Percentiles rank a stretch among this genome's conserved stretches.
phyloP scores from a whole-genome alignment of 2,888 invertebrate genomes.

The Mythimna pallens region DNA sequence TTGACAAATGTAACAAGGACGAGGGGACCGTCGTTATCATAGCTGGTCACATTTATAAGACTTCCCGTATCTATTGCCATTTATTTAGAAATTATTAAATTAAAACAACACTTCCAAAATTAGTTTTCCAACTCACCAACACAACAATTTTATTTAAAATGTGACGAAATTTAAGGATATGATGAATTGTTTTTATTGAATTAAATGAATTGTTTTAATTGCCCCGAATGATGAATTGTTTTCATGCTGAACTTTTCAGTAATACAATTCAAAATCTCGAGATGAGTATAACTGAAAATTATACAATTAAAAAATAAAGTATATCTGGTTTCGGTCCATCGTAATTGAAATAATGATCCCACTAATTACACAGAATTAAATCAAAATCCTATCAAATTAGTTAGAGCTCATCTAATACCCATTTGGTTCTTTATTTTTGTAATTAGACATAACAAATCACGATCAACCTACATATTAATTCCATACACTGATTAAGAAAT shows the following conservation, averaged over 20 bases:
- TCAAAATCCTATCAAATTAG: conserved; percentile 18
- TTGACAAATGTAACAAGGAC: too few species aligned
- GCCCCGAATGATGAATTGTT: background rate
- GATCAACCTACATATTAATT: conserved; percentile 22
- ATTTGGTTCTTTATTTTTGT: conserved; percentile 11
- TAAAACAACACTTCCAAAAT: too few species aligned
- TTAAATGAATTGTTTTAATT: too few species aligned
- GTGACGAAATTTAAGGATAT: too few species aligned
- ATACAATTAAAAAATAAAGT: background rate
- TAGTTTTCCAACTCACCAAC: too few species aligned
- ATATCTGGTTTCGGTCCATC: background rate
- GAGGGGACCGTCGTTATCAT: too few species aligned
- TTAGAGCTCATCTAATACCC: conserved; percentile 9
- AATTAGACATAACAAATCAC: conserved; percentile 23
- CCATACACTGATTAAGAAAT: conserved; percentile 23
- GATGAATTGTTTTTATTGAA: too few species aligned
- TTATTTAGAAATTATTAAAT: too few species aligned
- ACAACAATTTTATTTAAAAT: too few species aligned
- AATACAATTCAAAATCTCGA: background rate
- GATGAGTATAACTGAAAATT: background rate
- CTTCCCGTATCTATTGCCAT: too few species aligned
- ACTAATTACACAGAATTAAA: conserved; percentile 6
- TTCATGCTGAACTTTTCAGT: background rate
- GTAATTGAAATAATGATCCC: background rate
- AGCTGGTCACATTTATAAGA: too few species aligned